Percentiles rank a stretch among this genome's conserved stretches.
phyloP scores from a whole-genome alignment of 2,888 invertebrate genomes.

The Baronia brevicornis region DNA sequence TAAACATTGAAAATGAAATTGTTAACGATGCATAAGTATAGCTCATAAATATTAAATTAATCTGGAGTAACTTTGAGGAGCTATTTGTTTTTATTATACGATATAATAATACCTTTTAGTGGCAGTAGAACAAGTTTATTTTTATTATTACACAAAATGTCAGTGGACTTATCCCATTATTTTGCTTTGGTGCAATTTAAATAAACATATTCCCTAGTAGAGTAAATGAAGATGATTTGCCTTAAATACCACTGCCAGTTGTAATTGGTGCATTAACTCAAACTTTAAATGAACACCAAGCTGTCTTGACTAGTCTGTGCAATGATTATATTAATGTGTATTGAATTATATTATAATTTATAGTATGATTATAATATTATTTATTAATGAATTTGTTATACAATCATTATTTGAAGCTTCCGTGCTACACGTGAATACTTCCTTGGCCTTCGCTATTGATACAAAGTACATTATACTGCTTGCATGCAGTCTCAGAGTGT shows the following conservation, averaged over 20 bases:
- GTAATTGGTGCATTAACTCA: slow-evolving; percentile 6
- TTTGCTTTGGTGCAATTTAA: slow-evolving; percentile 3
- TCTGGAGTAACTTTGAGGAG: slow-evolving; percentile 29
- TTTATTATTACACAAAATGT: slow-evolving; percentile 13
- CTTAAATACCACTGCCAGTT: slow-evolving; percentile 8
- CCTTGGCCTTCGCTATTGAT: slow-evolving; percentile 4
- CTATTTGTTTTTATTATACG: slow-evolving; percentile 18
- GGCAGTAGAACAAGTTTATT: slow-evolving; percentile 18
- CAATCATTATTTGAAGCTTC: too few relatives aligned
- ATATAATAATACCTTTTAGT: too few relatives aligned
- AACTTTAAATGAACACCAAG: slow-evolving; percentile 7
- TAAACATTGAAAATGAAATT: slow-evolving; percentile 36
- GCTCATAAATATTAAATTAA: slow-evolving; percentile 25
- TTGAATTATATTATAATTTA: too few relatives aligned
- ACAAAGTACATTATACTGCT: slow-evolving; percentile 19
- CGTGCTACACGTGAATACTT: not conserved
- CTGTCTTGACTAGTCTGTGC: slow-evolving; percentile 12
- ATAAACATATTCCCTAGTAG: not conserved
- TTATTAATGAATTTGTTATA: too few relatives aligned
- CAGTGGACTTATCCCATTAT: slow-evolving; percentile 8
- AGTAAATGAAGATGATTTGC: not conserved
- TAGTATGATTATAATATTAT: too few relatives aligned
- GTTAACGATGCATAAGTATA: slow-evolving; percentile 40
- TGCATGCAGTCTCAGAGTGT: slow-evolving; percentile 12
- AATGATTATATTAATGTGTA: slow-evolving; percentile 4